Percentiles rank a stretch among this genome's conserved stretches.
Evolutionary conservation across 2,888 invertebrate species (phyloP).

Genomic region (Rhamnusium bicolor): DNA sequence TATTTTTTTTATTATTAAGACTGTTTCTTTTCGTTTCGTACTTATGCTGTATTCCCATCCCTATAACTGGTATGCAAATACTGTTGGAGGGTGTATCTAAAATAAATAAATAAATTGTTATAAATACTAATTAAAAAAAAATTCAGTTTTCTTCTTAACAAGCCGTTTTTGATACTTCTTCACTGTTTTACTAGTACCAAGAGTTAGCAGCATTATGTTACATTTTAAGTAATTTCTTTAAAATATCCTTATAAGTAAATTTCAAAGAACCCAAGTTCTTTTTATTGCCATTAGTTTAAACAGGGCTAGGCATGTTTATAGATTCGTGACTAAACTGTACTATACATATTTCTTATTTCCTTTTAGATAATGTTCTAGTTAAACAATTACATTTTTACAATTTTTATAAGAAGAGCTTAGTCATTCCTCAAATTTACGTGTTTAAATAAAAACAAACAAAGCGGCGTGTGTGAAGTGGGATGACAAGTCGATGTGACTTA

Average conservation of each 20-base stretch:
- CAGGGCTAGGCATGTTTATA: slow-evolving; percentile 22
- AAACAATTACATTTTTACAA: slow-evolving; percentile 34
- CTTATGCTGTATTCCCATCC: too few species aligned
- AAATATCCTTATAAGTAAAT: not conserved
- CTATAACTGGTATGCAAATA: too few species aligned
- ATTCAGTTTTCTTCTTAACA: too few species aligned
- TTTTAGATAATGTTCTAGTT: slow-evolving; percentile 28
- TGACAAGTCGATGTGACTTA: slow-evolving; percentile 54
- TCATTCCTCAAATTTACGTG: slow-evolving; percentile 61
- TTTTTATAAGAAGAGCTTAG: slow-evolving; percentile 56
- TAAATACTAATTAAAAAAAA: too few species aligned
- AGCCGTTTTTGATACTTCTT: too few species aligned
- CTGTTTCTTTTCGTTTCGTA: too few species aligned
- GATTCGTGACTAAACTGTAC: slow-evolving; percentile 27
- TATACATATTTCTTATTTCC: slow-evolving; percentile 27
- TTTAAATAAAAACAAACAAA: slow-evolving; percentile 52
- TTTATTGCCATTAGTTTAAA: not conserved
- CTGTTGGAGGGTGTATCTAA: too few species aligned
- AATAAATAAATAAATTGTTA: too few species aligned
- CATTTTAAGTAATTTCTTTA: too few species aligned
- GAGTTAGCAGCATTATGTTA: too few species aligned
- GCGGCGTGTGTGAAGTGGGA: slow-evolving; percentile 57
- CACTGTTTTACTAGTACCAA: too few species aligned
- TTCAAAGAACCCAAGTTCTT: not conserved
- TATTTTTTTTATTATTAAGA: too few species aligned